These are phyloP conservation scores for Megaceryle maxima DNA, from an alignment of 2,113 vertebrate genomes.

Conservation along the genomic window DNA sequence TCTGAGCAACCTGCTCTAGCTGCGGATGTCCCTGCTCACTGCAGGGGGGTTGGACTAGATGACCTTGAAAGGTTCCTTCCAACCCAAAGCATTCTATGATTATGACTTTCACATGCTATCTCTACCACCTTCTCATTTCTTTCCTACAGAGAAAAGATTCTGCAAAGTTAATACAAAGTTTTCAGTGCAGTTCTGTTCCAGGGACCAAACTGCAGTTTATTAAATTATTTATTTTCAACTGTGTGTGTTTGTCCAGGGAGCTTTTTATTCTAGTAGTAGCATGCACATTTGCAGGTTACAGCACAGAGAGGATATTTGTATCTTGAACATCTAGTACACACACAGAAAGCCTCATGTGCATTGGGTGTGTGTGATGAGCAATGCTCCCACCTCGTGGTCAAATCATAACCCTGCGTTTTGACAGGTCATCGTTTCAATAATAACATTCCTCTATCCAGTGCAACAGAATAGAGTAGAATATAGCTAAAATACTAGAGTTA, in stretches of 20 bases:
- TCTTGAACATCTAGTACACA: background rate
- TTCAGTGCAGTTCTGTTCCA: background rate
- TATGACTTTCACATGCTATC: background rate
- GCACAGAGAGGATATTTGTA: background rate
- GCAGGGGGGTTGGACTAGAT: background rate
- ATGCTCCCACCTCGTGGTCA: slow-evolving; percentile 30
- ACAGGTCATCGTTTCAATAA: background rate
- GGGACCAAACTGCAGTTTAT: background rate
- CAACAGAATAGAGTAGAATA: background rate
- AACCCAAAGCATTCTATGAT: background rate
- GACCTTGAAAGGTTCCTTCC: background rate
- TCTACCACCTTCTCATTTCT: background rate
- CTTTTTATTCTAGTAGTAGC: background rate
- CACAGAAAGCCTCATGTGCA: background rate
- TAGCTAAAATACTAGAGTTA: background rate
- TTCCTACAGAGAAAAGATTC: background rate
- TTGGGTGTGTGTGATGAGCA: background rate
- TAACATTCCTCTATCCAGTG: background rate
- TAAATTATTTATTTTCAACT: background rate
- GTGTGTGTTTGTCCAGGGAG: background rate
- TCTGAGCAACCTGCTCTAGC: background rate
- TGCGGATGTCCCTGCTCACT: background rate
- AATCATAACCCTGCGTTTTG: background rate
- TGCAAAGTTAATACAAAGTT: background rate
- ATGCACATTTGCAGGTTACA: background rate